Conservation (phyloP, 2,113 vertebrate species). For the Rhea pennata region DNA sequence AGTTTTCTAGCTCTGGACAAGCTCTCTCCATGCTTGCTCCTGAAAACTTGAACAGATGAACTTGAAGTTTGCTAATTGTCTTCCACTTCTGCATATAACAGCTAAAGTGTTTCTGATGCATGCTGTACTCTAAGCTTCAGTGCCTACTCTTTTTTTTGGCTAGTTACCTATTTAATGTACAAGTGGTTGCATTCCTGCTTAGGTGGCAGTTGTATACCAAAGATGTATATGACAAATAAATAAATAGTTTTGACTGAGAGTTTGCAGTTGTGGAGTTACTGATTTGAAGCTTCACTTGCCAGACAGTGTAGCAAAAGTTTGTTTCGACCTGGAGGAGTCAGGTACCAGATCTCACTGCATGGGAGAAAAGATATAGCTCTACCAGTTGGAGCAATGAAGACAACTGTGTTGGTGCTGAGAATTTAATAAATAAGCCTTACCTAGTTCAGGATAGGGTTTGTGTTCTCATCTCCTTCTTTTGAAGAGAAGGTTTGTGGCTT, state of each 20-base stretch:
- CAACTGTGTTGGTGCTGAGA: not conserved
- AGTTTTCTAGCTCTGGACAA: not conserved
- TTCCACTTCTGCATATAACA: not conserved
- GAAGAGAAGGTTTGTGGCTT: not conserved
- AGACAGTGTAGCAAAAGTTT: not conserved
- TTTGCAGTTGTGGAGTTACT: not conserved
- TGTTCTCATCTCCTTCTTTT: not conserved
- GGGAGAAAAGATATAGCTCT: not conserved
- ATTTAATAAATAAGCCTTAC: not conserved
- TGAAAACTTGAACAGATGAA: not conserved
- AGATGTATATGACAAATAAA: not conserved
- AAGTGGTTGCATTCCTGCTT: not conserved
- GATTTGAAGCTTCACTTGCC: not conserved
- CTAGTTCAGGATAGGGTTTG: not conserved
- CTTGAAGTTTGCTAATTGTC: not conserved
- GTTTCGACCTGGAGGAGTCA: not conserved
- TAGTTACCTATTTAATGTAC: not conserved
- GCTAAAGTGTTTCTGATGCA: not conserved
- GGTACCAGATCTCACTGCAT: not conserved
- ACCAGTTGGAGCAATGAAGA: not conserved
- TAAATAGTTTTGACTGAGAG: not conserved
- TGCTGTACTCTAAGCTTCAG: not conserved
- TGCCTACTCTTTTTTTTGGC: not conserved
- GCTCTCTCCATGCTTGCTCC: not conserved
- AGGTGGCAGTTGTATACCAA: not conserved